Conservation (phyloP, 1,140 invertebrate species). For the Pomacea maculata region DNA sequence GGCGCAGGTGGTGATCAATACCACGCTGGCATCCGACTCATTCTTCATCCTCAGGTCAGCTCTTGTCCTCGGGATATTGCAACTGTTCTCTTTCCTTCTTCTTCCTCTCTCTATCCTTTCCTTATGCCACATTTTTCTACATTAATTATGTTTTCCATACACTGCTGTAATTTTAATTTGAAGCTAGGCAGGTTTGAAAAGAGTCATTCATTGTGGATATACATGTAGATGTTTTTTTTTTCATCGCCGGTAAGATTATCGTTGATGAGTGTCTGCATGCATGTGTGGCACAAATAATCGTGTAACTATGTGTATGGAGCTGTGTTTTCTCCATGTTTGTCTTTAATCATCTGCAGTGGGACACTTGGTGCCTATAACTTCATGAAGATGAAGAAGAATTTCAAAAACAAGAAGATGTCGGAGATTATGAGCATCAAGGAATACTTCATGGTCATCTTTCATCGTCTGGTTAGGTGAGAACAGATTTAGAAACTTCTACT, state of each 20-base stretch:
- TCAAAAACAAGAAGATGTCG: slow-evolving; percentile 13
- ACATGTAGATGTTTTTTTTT: background rate
- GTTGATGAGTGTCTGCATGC: background rate
- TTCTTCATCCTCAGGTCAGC: slow-evolving; percentile 77
- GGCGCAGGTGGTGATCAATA: slow-evolving; percentile 70
- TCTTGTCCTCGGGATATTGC: background rate
- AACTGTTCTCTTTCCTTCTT: slow-evolving; percentile 83
- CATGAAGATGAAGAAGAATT: slow-evolving; percentile 24
- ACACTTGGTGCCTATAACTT: slow-evolving; percentile 28
- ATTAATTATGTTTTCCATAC: background rate
- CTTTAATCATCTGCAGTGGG: slow-evolving; percentile 13
- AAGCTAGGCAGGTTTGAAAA: no score
- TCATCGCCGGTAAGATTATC: slow-evolving; percentile 11
- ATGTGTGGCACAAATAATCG: background rate
- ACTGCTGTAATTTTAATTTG: slow-evolving; percentile 9
- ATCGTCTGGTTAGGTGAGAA: slow-evolving; percentile 29
- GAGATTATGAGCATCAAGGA: slow-evolving; percentile 21
- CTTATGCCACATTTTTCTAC: background rate
- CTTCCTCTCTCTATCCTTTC: background rate
- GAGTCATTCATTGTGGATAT: no score
- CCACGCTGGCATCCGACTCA: slow-evolving; percentile 87
- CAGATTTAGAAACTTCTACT: background rate
- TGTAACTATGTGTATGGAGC: background rate
- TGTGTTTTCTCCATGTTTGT: background rate
- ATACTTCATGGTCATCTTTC: slow-evolving; percentile 26